phyloP scores from a whole-genome alignment of 2,888 invertebrate species.

The Chaetogeoica ovagalla region DNA sequence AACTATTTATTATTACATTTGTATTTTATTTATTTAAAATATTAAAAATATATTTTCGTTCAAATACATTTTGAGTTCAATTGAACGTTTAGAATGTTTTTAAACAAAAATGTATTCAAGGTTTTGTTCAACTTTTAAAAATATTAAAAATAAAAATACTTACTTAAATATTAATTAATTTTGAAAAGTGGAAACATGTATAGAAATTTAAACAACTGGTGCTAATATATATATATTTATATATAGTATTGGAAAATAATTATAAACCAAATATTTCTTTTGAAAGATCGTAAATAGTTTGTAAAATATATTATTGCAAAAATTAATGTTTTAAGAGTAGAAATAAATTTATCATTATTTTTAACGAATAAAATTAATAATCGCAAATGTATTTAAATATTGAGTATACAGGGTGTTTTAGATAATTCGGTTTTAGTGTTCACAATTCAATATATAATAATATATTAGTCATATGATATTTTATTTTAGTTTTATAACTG shows the following conservation, averaged over 20 bases:
- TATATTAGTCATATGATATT: neutral
- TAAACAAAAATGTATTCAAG: neutral
- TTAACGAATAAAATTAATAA: neutral
- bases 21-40: neutral
- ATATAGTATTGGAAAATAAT: slow-evolving; percentile 7
- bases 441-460: neutral
- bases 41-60: neutral
- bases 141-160: neutral
- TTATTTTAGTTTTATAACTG: neutral
- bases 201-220: slow-evolving; percentile 1
- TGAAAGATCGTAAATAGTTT: neutral
- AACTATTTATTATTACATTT: neutral
- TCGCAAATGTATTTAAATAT: neutral
- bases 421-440: slow-evolving; percentile 10
- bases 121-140: no score
- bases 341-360: neutral
- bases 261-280: neutral
- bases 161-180: neutral
- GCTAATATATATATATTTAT: neutral
- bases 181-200: neutral
- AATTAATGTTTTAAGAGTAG: neutral
- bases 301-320: slow-evolving; percentile 1
- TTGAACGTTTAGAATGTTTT: neutral
- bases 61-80: neutral
- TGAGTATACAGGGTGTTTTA: slow-evolving; percentile 38